Base-by-base conservation (phyloP, 2,113 vertebrate genomes). In the Rhinogobius similis region DNA sequence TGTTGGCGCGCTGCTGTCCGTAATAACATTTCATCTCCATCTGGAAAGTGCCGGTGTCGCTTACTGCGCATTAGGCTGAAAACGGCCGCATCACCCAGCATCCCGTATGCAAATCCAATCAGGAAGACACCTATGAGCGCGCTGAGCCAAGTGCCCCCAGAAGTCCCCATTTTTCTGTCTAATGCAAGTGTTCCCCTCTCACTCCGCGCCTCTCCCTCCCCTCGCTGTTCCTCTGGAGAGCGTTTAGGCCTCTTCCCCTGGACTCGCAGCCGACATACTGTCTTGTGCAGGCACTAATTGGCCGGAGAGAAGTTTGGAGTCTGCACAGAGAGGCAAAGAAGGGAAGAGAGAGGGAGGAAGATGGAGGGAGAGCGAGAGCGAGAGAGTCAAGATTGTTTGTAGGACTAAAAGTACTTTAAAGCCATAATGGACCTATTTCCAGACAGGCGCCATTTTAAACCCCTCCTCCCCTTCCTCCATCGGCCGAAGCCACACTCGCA, bases 401-500 rank as follows among this genome's bases (percentile, higher is more conserved):
- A 73, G 70, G 84, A 82, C 79, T 86, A 71, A 88, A 88, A 83
- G 86, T 90, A 82, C 87, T 89, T 90, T 86, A 85, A 88, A 87
- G 62, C 89, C 87, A 85, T 89, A 87, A 90, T 89, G 86, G 87
- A 88, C 75, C 82, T 85, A 85, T 87, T 87, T 85, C 78, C 87
- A 90, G 87, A 88, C 89, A 84, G 87, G 83, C 86, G 83, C 86
- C 89, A 85, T 86, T 85, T 88, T 76, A 83, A 83, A 70, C 27
- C 61, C 72, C 53, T 23, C 44, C 14, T 41, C 10, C 14, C 26
- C 52, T 26, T 55, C 23, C 23, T 55, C 52, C 21, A 26, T 50
- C 20, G 46, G 44, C 68, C 4, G 26, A 32, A 32, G 26, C 10
- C 43, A n/a, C 76, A 39, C 52, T 46, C 43, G 53, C 58, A 53